Evolutionary conservation across 2,113 vertebrate genomes (phyloP).

Genomic region (Cyphomyrus discorhynchus): DNA sequence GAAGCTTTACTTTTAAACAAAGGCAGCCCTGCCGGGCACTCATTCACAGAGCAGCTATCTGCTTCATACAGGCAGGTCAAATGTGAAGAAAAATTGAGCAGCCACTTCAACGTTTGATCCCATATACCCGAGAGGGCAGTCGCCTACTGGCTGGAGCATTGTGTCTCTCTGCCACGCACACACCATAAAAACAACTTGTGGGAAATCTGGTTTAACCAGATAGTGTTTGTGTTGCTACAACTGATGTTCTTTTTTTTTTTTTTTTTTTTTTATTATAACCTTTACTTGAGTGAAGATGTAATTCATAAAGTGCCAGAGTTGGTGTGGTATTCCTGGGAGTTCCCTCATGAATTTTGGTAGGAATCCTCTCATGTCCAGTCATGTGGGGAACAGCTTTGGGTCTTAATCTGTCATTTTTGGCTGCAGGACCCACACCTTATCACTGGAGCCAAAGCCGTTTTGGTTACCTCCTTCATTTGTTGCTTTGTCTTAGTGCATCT

Average conservation of each 20-base stretch:
- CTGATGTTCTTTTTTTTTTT: background rate
- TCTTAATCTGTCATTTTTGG: background rate
- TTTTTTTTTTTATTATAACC: background rate
- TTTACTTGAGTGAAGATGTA: background rate
- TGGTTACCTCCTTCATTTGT: background rate
- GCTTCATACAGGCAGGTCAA: background rate
- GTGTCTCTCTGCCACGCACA: background rate
- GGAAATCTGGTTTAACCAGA: background rate
- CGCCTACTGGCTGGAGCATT: background rate
- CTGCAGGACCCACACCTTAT: background rate
- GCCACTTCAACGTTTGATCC: background rate
- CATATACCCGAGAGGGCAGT: background rate
- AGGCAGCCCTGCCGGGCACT: background rate
- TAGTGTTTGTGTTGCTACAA: background rate
- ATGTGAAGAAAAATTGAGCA: background rate
- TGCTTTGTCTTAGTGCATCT: background rate
- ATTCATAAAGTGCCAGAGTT: background rate
- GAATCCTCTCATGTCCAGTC: background rate
- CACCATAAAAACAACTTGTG: background rate
- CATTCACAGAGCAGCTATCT: background rate
- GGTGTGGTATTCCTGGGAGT: background rate
- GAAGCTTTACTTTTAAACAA: background rate
- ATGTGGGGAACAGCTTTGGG: background rate
- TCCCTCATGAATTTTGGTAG: background rate
- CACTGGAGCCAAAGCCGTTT: background rate